Evolutionary conservation across 92 coral and sea anemone species (phyloP).

Genomic region (Virgularia gustaviana): DNA sequence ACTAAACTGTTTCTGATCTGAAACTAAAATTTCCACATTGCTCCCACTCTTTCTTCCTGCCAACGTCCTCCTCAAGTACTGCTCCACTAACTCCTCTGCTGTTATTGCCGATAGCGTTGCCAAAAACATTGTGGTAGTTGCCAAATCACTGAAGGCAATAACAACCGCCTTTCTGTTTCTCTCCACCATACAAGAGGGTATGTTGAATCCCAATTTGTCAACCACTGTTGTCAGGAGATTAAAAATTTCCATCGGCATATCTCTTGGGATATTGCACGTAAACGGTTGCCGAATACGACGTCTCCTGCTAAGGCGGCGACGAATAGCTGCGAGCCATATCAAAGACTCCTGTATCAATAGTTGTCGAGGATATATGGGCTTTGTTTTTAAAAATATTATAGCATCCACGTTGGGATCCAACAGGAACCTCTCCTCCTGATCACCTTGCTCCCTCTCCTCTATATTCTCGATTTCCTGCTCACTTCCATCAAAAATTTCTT

Average conservation of each 20-base stretch:
- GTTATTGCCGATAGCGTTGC: not conserved
- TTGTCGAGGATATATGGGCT: not conserved
- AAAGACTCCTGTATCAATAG: not conserved
- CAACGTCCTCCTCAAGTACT: slow-evolving; percentile 1
- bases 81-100: not conserved
- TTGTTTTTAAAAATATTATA: slow-evolving; percentile 2
- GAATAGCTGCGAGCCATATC: not conserved
- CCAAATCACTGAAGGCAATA: not conserved
- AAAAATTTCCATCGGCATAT: not conserved
- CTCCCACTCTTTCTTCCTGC: slow-evolving; percentile 6
- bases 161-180: not conserved
- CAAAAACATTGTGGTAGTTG: not conserved
- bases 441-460: not conserved
- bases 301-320: not conserved
- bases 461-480: not conserved
- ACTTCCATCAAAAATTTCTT: not conserved
- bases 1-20: not conserved
- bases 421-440: slow-evolving; percentile 4
- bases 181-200: not conserved
- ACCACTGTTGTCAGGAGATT: not conserved
- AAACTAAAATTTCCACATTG: not conserved
- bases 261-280: not conserved
- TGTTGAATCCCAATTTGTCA: too few species aligned
- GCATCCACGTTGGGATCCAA: not conserved
- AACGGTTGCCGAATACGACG: not conserved